Evolutionary conservation across 2,797 vertebrate genomes (phyloP), one percentile per base, ranked within the genome.

Genomic region (Prunella strophiata): DNA sequence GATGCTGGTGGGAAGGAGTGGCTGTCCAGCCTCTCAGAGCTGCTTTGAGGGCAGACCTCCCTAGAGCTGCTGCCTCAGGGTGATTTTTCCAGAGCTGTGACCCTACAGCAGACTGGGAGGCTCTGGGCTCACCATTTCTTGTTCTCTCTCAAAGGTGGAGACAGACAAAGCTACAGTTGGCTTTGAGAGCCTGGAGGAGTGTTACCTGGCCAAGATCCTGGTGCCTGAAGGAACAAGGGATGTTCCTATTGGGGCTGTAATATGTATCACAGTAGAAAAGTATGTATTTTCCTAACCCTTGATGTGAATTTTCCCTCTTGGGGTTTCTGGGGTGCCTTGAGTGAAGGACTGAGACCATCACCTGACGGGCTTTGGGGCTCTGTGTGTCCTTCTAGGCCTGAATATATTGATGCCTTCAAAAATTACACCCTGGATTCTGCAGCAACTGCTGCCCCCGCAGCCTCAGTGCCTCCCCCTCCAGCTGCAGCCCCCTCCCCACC

Each of bases 81-180:
- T 34, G 48, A 0, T 38, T 55, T 45, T 54, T 65, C 30, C 40
- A 32, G 20, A 20, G 0, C 12, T 45, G 32, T 45, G 73, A 70
- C 22, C 40, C 57, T 55, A 0, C 47, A 0, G 16, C 16, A 22
- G n/a, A 5, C 57, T 57, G 38, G 34, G 27, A 45, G 40, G 51
- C 62, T 86, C 59, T 23, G 47, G 32, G 34, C 78, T 70, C 30
- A 8, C 13, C 4, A 13, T 38, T 26, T 18, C 30, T 10, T 61
- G 5, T 79, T 94, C 43, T 96, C 92, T 92, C 38, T 91, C 80
- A 72, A 95, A 99, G 99, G 98, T 99, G 96, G 99, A 99, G 98
- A 99, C 99, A 1, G 99, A 99, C 95, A 99, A 99, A 97, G 99
- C 99, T 34, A 99, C 99, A 2, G 99, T 99, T 40, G 99, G 99